These are phyloP conservation scores for Cercopithecus mona DNA, from an alignment of 2,113 vertebrate species.

Conservation along the genomic window DNA sequence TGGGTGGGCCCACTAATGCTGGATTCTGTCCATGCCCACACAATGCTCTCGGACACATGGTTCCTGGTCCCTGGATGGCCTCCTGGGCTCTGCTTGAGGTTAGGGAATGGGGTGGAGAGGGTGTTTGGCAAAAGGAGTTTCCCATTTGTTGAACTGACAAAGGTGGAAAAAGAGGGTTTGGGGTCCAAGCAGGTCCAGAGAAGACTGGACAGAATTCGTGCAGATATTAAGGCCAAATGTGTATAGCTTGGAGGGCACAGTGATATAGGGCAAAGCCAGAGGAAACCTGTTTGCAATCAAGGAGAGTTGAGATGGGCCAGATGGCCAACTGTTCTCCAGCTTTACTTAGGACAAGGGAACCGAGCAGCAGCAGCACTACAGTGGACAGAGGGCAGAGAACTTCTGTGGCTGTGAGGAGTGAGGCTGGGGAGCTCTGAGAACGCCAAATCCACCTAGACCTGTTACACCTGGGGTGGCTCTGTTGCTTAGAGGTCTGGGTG, in stretches of 20 bases:
- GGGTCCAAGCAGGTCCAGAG: background rate
- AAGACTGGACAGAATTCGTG: background rate
- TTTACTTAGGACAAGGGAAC: background rate
- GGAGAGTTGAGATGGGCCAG: background rate
- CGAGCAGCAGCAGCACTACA: accelerated
- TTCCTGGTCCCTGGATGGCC: background rate
- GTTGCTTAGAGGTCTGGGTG: background rate
- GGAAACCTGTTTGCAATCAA: background rate
- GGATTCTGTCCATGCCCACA: background rate
- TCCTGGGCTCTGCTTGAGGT: background rate
- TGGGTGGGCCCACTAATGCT: accelerated
- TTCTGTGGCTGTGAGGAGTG: background rate
- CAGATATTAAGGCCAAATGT: background rate
- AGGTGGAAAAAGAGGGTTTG: background rate
- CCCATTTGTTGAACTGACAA: background rate
- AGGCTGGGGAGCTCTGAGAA: background rate
- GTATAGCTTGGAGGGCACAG: too few relatives aligned
- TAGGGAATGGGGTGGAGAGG: background rate
- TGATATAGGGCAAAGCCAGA: background rate
- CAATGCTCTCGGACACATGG: too few relatives aligned
- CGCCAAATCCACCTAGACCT: background rate
- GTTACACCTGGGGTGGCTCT: background rate
- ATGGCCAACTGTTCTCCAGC: too few relatives aligned
- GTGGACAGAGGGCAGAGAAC: background rate
- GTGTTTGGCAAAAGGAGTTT: background rate